phyloP scores from a whole-genome alignment of 2,797 vertebrate genomes.

The Poecilia gillii region DNA sequence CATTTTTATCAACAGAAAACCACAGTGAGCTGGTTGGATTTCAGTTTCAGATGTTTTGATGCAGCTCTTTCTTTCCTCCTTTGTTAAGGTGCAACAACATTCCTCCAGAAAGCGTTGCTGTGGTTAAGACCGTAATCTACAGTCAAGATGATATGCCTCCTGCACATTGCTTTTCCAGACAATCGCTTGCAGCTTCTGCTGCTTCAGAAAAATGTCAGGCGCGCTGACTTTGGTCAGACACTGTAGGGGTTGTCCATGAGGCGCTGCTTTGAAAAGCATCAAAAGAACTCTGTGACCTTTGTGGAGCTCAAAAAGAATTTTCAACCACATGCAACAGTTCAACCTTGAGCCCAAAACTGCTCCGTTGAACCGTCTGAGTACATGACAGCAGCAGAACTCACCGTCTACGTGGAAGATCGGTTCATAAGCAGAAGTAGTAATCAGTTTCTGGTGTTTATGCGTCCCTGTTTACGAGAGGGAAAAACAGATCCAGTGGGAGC shows the following conservation, averaged over 20 bases:
- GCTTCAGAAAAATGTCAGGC: constrained; percentile 56
- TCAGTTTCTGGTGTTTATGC: constrained; percentile 39
- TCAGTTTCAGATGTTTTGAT: neutral
- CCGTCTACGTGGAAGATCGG: constrained; percentile 32
- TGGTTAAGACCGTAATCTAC: constrained; percentile 16
- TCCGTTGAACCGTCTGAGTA: constrained; percentile 11
- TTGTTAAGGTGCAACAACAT: neutral
- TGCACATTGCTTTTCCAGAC: constrained; percentile 44
- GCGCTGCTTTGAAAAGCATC: constrained; percentile 25
- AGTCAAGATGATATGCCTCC: constrained; percentile 25
- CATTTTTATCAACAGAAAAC: neutral
- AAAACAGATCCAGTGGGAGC: constrained; percentile 34
- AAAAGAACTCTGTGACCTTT: constrained; percentile 1
- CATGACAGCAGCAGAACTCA: constrained; percentile 19
- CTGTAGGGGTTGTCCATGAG: constrained; percentile 49
- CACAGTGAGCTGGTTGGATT: neutral
- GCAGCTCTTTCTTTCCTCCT: neutral
- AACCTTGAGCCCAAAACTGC: constrained; percentile 36
- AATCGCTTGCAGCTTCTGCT: constrained; percentile 44
- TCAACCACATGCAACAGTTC: constrained; percentile 57
- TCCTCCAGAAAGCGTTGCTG: constrained; percentile 9
- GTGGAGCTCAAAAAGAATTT: constrained; percentile 46
- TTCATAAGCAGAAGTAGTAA: constrained; percentile 34
- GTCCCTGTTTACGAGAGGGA: constrained; percentile 44
- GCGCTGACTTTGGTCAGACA: constrained; percentile 47